Conservation (phyloP, 2,113 vertebrate species). For the Boulengeromyrus knoepffleri region DNA sequence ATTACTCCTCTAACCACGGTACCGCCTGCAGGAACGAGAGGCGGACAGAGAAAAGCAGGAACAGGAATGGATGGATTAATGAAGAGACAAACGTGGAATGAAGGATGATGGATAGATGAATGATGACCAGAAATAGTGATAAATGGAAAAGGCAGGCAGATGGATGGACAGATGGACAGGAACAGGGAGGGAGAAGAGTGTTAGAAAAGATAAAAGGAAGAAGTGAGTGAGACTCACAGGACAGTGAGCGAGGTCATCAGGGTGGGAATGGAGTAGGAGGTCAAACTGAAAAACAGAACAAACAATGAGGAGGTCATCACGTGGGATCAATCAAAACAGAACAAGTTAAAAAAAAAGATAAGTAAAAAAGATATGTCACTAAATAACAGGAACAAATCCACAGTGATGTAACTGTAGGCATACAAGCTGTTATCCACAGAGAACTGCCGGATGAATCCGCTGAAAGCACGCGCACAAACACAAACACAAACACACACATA, state of each 20-base stretch:
- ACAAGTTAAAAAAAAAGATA: not conserved
- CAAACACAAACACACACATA: not conserved
- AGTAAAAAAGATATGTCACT: not conserved
- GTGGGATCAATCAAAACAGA: not conserved
- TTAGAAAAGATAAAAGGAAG: not conserved
- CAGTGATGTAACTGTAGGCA: not conserved
- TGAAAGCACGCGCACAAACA: not conserved
- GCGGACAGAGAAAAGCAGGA: not conserved
- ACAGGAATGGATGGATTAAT: not conserved
- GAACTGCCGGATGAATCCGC: not conserved
- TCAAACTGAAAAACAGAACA: not conserved
- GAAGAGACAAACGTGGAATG: not conserved
- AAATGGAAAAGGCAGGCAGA: not conserved
- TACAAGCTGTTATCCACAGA: not conserved
- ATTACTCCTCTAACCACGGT: constrained; percentile 27
- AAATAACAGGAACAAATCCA: not conserved
- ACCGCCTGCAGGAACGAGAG: not conserved
- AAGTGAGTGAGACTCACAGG: not conserved
- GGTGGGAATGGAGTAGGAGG: not conserved
- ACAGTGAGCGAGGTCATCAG: not conserved
- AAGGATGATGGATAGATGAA: not conserved
- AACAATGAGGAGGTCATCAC: not conserved
- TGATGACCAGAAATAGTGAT: not conserved
- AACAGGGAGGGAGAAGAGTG: not conserved
- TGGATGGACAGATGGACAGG: not conserved